Evolutionary conservation across 2,797 vertebrate species (phyloP), one percentile per base, ranked within the genome.

Genomic region (Phyllotis vaccarum): DNA sequence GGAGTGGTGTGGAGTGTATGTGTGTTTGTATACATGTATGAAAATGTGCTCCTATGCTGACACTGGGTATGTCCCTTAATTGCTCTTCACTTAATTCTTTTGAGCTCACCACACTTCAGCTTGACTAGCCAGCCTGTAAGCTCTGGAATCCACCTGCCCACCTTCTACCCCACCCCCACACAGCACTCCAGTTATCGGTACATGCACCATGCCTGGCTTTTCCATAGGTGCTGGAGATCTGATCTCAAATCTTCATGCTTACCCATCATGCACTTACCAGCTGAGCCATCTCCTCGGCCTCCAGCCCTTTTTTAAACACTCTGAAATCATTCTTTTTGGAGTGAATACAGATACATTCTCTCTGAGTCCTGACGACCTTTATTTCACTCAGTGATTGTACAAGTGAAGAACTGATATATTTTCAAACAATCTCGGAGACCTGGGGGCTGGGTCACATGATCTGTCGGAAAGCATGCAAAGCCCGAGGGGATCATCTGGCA

Each of bases 381-480:
- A 58, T 29, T 79, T 87, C 64, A 12, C 54, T 29, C 54, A 29
- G 24, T 34, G 76, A 90, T 17, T 93, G 52, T 78, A 31, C 11
- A 74, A 58, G 34, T 85, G 74, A 90, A 81, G 29, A 40, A 34
- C 64, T 83, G 16, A 22, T 60, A 49, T 62, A 93, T 87, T 87
- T 93, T 90, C 90, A 93, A 70, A 54, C 76, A 58, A 74, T 49
- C 60, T 87, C 66, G 40, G 86, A 85, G 91, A 91, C 74, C 72
- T 85, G 40, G 43, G 43, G 54, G 49, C 24, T 34, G 27, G 24
- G 27, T 54, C 52, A 72, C 46, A 8, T 62, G 40, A 64, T 70
- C 52, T 43, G 19, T 11, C 31, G 80, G 37, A 90, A 80, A 64
- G 2, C 40, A 37, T 62, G 43, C 5, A 70, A 40, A 68, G 34